A percentile compares a stretch with the other conserved stretches of the same genome.
Evolutionary conservation across 1,140 invertebrate genomes (phyloP).

Genomic region (Subanguina moxae): DNA sequence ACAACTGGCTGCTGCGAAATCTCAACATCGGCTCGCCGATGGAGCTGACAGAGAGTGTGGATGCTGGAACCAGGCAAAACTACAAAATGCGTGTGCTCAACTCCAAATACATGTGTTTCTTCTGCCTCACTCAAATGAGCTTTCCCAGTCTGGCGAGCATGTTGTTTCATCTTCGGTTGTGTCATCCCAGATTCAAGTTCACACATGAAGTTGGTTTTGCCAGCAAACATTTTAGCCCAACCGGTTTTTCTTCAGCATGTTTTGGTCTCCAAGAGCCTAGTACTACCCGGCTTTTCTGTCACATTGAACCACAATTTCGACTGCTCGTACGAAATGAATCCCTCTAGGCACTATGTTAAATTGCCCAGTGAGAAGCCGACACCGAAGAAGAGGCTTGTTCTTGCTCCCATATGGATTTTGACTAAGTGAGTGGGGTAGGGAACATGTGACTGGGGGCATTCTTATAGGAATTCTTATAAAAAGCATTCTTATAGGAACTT

Average conservation of each 20-base stretch:
- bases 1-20: not conserved
- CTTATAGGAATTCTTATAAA: no score
- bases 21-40: not conserved
- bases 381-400: not conserved
- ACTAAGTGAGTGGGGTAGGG: not conserved
- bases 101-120: constrained; percentile 20
- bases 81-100: constrained; percentile 1
- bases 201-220: constrained; percentile 16
- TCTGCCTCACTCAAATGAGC: constrained; percentile 21
- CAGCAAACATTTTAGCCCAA: not conserved
- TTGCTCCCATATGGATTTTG: constrained; percentile 10
- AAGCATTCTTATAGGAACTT: no score
- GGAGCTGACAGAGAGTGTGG: not conserved
- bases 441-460: no score
- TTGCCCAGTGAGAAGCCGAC: constrained; percentile 1
- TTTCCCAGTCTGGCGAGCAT: constrained; percentile 16
- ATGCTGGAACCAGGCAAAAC: not conserved
- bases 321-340: constrained; percentile 10
- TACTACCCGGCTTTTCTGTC: constrained; percentile 24
- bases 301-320: constrained; percentile 20
- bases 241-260: constrained; percentile 2
- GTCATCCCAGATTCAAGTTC: constrained; percentile 25
- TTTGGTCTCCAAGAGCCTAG: not conserved
- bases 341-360: constrained; percentile 9
- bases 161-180: constrained; percentile 17